These are phyloP conservation scores for Epizoanthus ramosus DNA, from an alignment of 92 coral and sea anemone genomes.

Conservation along the genomic window DNA sequence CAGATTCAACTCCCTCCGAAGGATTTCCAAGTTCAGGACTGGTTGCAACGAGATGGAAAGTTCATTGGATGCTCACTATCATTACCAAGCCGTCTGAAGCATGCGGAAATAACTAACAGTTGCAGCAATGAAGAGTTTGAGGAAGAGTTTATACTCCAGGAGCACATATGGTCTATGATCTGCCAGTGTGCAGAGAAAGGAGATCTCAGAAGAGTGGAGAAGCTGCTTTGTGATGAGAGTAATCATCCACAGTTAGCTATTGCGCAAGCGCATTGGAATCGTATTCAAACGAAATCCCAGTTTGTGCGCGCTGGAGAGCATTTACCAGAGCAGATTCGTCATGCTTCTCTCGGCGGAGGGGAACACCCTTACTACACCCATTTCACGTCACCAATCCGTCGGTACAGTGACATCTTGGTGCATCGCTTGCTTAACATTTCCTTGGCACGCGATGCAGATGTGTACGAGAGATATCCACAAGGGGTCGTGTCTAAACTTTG, in stretches of 20 bases:
- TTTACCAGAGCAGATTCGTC: slow-evolving; percentile 2
- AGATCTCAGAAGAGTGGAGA: slow-evolving; percentile 36
- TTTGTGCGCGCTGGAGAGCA: slow-evolving; percentile 55
- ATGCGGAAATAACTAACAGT: slow-evolving; percentile 17
- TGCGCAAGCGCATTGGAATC: slow-evolving; percentile 58
- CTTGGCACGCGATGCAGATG: slow-evolving; percentile 16
- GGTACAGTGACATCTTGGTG: slow-evolving; percentile 87
- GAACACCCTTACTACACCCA: slow-evolving; percentile 63
- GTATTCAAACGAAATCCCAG: slow-evolving; percentile 56
- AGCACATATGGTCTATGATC: slow-evolving; percentile 55
- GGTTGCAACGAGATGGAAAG: slow-evolving; percentile 48
- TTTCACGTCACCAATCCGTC: slow-evolving; percentile 94
- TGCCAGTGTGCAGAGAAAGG: slow-evolving; percentile 25
- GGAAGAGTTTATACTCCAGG: slow-evolving; percentile 37
- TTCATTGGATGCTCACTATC: slow-evolving; percentile 42
- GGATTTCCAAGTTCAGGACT: slow-evolving; percentile 53
- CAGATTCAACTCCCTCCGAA: slow-evolving; percentile 78
- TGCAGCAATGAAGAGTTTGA: slow-evolving; percentile 8
- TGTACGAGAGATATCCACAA: slow-evolving; percentile 7
- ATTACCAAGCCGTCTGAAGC: slow-evolving; percentile 37
- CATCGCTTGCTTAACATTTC: slow-evolving; percentile 69
- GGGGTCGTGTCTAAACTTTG: slow-evolving; percentile 77
- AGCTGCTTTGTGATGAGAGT: slow-evolving; percentile 57
- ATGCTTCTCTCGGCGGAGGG: slow-evolving; percentile 26
- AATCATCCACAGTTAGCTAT: slow-evolving; percentile 70